These are phyloP conservation scores for Lycia hirtaria DNA, from an alignment of 2,888 invertebrate species.

Conservation along the genomic window DNA sequence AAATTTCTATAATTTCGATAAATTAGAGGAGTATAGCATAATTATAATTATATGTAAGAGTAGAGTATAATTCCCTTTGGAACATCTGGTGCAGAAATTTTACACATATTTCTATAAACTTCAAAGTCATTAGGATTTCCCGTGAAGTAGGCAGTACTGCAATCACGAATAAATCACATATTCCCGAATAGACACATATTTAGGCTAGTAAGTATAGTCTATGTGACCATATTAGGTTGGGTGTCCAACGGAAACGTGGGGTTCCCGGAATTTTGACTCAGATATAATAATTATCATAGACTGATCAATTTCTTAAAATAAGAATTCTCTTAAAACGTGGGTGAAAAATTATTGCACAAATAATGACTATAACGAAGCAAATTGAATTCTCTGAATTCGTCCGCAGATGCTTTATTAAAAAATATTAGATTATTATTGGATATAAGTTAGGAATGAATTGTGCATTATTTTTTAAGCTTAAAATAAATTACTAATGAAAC, in stretches of 20 bases:
- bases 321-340: slow-evolving; percentile 1
- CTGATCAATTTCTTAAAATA: slow-evolving; percentile 4
- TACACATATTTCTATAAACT: not conserved
- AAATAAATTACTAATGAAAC: too few relatives aligned
- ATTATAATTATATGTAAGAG: too few relatives aligned
- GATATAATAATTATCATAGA: slow-evolving; percentile 9
- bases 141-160: not conserved
- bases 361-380: too few relatives aligned
- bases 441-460: too few relatives aligned
- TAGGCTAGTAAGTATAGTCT: too few relatives aligned
- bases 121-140: not conserved
- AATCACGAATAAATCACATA: not conserved
- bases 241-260: slow-evolving; percentile 1
- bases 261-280: slow-evolving; percentile 28
- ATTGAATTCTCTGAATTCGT: slow-evolving; percentile 4
- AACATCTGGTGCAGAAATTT: not conserved
- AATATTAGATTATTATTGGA: too few relatives aligned
- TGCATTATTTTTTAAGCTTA: too few relatives aligned
- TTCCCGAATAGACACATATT: not conserved
- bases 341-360: slow-evolving; percentile 8
- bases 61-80: not conserved
- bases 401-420: not conserved
- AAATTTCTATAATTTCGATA: too few relatives aligned
- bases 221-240: not conserved
- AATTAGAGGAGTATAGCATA: too few relatives aligned